Evolutionary conservation across 1,140 invertebrate species (phyloP).

Genomic region (Caenorhabditis remanei): DNA sequence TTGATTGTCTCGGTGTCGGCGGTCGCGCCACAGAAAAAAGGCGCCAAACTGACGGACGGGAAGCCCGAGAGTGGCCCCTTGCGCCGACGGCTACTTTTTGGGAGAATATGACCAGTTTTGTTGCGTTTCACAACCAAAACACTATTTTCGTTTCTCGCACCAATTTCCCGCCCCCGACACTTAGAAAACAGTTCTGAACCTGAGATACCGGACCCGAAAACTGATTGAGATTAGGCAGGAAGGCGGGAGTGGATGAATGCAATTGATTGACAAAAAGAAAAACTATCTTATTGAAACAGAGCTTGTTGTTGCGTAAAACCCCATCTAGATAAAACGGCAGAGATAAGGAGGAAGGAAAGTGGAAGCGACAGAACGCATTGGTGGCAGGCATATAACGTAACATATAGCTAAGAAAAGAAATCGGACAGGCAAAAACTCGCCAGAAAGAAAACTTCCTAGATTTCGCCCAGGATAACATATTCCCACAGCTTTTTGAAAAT

Average conservation of each 20-base stretch:
- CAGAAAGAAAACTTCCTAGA: slow-evolving; percentile 38
- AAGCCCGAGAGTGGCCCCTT: slow-evolving; percentile 43
- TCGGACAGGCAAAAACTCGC: slow-evolving; percentile 33
- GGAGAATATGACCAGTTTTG: slow-evolving; percentile 49
- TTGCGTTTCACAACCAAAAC: slow-evolving; percentile 43
- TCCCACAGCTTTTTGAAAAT: slow-evolving; percentile 17
- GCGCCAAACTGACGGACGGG: slow-evolving; percentile 50
- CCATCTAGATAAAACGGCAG: slow-evolving; percentile 39
- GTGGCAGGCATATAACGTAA: slow-evolving; percentile 39
- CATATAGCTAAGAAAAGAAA: slow-evolving; percentile 51
- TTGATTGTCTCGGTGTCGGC: slow-evolving; percentile 55
- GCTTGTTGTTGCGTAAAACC: slow-evolving; percentile 52
- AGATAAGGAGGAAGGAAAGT: slow-evolving; percentile 28
- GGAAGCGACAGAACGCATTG: slow-evolving; percentile 51
- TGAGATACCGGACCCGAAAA: not conserved
- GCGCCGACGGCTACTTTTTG: slow-evolving; percentile 41
- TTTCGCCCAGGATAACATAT: not conserved
- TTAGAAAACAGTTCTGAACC: not conserved
- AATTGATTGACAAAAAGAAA: slow-evolving; percentile 31
- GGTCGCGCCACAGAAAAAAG: slow-evolving; percentile 53
- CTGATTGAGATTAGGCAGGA: slow-evolving; percentile 2
- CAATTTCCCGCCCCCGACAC: not conserved
- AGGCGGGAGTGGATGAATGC: not conserved
- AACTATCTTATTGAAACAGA: slow-evolving; percentile 37
- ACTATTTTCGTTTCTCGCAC: slow-evolving; percentile 36